Evolutionary conservation across 2,113 vertebrate genomes (phyloP), one percentile per base, ranked within the genome.

Genomic region (Andinoacara biseriatus): DNA sequence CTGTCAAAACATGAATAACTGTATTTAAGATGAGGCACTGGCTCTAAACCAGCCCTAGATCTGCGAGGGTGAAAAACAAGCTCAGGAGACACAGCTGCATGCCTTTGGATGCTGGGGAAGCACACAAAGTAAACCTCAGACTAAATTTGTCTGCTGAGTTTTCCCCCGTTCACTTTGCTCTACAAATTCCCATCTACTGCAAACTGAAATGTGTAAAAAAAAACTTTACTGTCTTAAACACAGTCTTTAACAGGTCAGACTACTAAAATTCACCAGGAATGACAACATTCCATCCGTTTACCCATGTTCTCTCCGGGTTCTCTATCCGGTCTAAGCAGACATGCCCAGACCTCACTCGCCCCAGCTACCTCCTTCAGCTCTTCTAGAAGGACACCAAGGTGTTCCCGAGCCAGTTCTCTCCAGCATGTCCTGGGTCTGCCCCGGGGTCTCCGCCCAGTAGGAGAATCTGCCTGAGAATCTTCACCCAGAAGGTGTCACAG

Each of bases 61-160:
- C 63, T 67, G 63, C 40, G 18, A 29, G 24, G 43, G 65, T 20
- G 65, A 69, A 69, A 69, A 69, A 29, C 40, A 69, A 4, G 15
- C 65, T 40, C 65, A 29, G 22, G 1, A 69, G 65, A 29, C 43
- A 29, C 15, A 11, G 40, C 49, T 49, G 49, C 24, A 4, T 13
- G 24, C 24, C 24, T 58, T 15, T 26, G 26, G 57, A 6, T 58
- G 24, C 10, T 69, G 65, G 43, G 24, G 24, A 49, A 69, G 65
- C 40, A 49, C 3, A 29, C 22, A 69, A 18, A 29, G 40, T 11
- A 52, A 52, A 8, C 8, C 18, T 11, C 38, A 40, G 11, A 49
- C 24, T 0, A 29, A 49, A 69, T 69, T 69, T 69, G 40, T 69
- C 24, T 29, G 40, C 24, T 49, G 63, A 49, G 40, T 29, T 69